Evolutionary conservation across 2,113 vertebrate genomes (phyloP).

Genomic region (Carassius gibelio): DNA sequence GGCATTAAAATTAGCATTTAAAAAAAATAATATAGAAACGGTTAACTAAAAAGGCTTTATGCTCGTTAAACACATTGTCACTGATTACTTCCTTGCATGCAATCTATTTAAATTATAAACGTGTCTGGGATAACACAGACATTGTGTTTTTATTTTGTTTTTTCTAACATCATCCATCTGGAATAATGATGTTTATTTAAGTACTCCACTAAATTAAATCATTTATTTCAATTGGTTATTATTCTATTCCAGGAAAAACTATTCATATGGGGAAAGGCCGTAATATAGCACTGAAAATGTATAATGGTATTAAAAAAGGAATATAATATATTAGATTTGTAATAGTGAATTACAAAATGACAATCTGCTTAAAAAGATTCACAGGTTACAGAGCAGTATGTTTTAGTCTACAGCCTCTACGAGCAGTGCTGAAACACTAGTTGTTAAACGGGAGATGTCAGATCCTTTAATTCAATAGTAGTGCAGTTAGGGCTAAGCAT

Average conservation of each 20-base stretch:
- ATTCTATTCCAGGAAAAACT: neutral
- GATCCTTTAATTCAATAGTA: constrained; percentile 19
- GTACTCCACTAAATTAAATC: neutral
- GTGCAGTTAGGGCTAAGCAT: neutral
- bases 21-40: neutral
- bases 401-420: constrained; percentile 6
- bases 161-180: neutral
- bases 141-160: too few relatives aligned
- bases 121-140: neutral
- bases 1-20: neutral
- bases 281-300: neutral
- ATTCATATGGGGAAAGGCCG: neutral
- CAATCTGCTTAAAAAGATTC: neutral
- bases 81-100: neutral
- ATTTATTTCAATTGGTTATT: too few relatives aligned
- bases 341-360: neutral
- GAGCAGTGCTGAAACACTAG: constrained; percentile 7
- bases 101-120: neutral
- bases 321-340: neutral
- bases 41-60: neutral
- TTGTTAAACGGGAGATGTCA: neutral
- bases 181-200: neutral
- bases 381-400: constrained; percentile 1
- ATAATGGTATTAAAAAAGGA: neutral
- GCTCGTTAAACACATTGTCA: too few relatives aligned